These are phyloP conservation scores for Pseudomyrmex flavicornis DNA, from an alignment of 1,140 invertebrate species.

Conservation along the genomic window DNA sequence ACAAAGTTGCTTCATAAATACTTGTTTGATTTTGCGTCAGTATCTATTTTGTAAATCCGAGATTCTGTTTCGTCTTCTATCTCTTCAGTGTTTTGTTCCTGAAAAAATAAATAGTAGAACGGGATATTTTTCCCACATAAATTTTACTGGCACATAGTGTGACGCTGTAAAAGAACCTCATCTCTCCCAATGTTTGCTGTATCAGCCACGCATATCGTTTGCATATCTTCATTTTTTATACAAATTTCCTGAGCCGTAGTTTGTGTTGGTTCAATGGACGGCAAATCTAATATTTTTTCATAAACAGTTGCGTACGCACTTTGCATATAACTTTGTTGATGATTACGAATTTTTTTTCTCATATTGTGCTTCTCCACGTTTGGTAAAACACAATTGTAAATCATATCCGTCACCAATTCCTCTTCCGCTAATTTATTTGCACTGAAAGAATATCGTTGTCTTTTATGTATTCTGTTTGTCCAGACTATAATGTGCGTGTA, in stretches of 20 bases:
- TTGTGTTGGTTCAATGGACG: constrained; percentile 7
- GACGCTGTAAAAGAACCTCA: no score
- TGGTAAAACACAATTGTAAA: constrained; percentile 88
- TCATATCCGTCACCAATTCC: constrained; percentile 87
- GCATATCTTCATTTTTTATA: neutral
- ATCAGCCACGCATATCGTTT: neutral
- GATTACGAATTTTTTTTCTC: constrained; percentile 76
- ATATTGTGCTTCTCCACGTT: constrained; percentile 85
- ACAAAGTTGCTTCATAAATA: neutral
- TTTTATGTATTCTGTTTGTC: constrained; percentile 23
- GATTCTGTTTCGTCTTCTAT: neutral
- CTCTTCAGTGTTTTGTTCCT: constrained; percentile 31
- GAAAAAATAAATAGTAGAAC: constrained; percentile 20
- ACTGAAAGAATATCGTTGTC: constrained; percentile 51
- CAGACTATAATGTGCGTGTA: neutral
- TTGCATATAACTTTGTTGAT: constrained; percentile 69
- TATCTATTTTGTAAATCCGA: neutral
- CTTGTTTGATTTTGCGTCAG: neutral
- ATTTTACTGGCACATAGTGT: no score
- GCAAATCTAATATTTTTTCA: constrained; percentile 65
- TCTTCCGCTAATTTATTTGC: constrained; percentile 84
- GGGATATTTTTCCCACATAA: no score
- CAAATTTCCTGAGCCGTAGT: neutral
- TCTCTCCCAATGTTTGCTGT: neutral
- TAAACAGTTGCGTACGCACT: constrained; percentile 69